A percentile compares a stretch with the other conserved stretches of the same genome.
Evolutionary conservation across 2,888 invertebrate species (phyloP).

Genomic region (Drosophila neoperkinsi): DNA sequence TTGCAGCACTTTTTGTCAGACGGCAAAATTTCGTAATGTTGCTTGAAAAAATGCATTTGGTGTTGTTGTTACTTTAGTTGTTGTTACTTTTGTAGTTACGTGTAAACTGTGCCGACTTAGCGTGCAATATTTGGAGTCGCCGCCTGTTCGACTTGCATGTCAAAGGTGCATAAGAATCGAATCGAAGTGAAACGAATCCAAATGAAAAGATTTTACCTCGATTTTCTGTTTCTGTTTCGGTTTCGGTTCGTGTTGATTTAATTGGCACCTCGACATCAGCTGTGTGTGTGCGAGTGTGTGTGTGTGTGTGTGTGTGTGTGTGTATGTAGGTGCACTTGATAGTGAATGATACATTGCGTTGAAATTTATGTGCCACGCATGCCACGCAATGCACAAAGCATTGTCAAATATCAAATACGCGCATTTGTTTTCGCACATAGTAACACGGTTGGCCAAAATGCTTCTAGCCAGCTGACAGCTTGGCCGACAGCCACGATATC

Average conservation of each 20-base stretch:
- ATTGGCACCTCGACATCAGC: conserved; percentile 73
- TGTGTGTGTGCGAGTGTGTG: conserved; percentile 6
- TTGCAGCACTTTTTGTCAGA: conserved; percentile 73
- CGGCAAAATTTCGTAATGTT: conserved; percentile 72
- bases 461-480: conserved; percentile 35
- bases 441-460: conserved; percentile 42
- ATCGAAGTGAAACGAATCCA: conserved; percentile 16
- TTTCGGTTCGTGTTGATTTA: conserved; percentile 57
- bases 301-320: background rate
- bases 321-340: conserved; percentile 55
- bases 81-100: conserved; percentile 29
- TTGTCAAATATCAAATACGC: conserved; percentile 50
- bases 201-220: conserved; percentile 20
- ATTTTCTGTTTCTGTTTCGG: conserved; percentile 11
- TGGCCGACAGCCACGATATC: conserved; percentile 33
- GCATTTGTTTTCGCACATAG: conserved; percentile 70
- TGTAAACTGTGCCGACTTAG: conserved; percentile 72
- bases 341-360: conserved; percentile 39
- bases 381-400: conserved; percentile 18
- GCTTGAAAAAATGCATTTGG: conserved; percentile 14
- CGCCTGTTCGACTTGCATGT: conserved; percentile 62
- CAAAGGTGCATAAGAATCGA: conserved; percentile 76
- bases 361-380: conserved; percentile 53
- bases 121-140: conserved; percentile 36
- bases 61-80: conserved; percentile 9